Conservation (phyloP, 2,797 vertebrate species). For the Enteromius afrohamiltoni region DNA sequence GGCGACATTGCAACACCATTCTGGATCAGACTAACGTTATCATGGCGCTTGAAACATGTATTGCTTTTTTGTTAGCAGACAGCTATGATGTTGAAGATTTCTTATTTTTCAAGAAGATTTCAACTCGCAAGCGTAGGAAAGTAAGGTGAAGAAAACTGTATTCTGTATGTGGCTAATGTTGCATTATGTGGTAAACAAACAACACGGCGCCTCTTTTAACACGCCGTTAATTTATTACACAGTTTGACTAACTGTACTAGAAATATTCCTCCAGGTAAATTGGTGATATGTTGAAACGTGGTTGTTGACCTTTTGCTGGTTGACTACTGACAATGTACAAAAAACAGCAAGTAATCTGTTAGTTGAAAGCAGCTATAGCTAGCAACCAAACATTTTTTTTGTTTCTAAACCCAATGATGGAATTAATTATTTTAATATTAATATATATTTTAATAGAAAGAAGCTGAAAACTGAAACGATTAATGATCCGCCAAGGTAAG, state of each 20-base stretch:
- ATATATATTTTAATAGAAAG: background rate
- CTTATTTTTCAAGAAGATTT: background rate
- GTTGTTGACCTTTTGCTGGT: background rate
- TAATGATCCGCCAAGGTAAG: conserved; percentile 8
- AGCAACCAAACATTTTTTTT: background rate
- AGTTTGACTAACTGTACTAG: no score
- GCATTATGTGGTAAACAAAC: background rate
- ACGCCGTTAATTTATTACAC: background rate
- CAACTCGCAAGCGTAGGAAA: background rate
- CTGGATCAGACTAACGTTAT: background rate
- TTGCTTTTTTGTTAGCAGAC: conserved; percentile 61
- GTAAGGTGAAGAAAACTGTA: conserved; percentile 6
- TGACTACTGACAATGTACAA: no score
- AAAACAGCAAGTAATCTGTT: background rate
- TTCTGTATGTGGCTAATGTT: background rate
- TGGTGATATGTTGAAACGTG: background rate
- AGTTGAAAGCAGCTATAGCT: background rate
- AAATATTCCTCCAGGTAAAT: background rate
- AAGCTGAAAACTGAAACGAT: background rate
- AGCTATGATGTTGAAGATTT: conserved; percentile 55
- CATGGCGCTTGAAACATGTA: conserved; percentile 53
- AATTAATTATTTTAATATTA: background rate
- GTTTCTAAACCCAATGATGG: background rate
- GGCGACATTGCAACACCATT: conserved; percentile 6
- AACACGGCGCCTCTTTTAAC: background rate